Base-by-base conservation (phyloP, 2,888 invertebrate genomes). In the Ochlodes sylvanus region DNA sequence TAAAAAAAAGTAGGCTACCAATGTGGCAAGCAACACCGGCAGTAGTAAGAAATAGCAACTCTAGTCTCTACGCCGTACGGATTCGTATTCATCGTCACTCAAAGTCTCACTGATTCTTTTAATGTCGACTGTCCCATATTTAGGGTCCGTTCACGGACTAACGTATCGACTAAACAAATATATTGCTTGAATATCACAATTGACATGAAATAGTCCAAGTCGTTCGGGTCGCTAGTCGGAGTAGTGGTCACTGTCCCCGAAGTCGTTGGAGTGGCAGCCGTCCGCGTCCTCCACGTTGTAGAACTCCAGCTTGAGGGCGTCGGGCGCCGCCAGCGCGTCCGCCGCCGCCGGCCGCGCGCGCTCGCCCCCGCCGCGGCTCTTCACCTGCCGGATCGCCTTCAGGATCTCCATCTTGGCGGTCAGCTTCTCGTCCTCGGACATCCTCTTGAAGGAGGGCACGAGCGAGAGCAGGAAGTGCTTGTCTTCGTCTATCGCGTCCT, bases 331-430 rank as follows among this genome's bases (percentile, higher is more conserved):
- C 47, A 32, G 44, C 21, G 44, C 44, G 34, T 34, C 52, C 19
- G 14, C 61, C 50, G 50, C 1, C 19, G 2, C 42, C 42, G 44
- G 50, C 9, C n/a, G 5, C 10, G 10, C 3, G 17, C 50, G 19
- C 10, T 7, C 19, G 0, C 1, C 14, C 44, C 44, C 2, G 7
- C 7, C 2, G 4, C 42, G n/a, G 50, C 47, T 71, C 19, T 73
- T 68, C 21, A 75, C 69, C 50, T 77, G 71, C 60, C 77, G 77
- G 44, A 83, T 81, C n/a, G 80, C 77, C 66, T 81, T 81, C n/a
- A 85, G 72, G n/a, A 85, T 82, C 38, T 80, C 79, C 69, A 85
- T 76, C 69, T 83, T 85, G 6, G 82, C 81, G 2, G 77, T 77
- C 14, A 83, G 72, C 68, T 84, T 84, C 44, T 84, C 82, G 56